Evolutionary conservation across 2,888 invertebrate genomes (phyloP).

Genomic region (Ophion ellenae): DNA sequence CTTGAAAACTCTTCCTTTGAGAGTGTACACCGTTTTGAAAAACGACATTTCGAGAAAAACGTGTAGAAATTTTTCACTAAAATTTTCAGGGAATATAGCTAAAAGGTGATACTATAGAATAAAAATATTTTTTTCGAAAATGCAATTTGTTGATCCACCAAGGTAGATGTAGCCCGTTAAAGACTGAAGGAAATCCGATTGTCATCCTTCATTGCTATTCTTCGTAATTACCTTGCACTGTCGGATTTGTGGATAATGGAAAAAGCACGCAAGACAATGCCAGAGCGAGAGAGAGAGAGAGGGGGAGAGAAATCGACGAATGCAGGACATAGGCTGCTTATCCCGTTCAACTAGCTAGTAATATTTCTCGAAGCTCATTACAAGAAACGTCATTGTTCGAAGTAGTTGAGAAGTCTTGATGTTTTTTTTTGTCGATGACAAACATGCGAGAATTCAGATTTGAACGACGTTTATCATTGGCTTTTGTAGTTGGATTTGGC

Average conservation of each 20-base stretch:
- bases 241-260: not conserved
- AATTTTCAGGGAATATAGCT: too few species aligned
- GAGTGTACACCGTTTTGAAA: too few species aligned
- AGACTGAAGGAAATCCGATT: too few species aligned
- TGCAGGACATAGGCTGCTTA: not conserved
- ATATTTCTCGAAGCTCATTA: conserved; percentile 9
- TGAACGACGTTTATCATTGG: conserved; percentile 40
- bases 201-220: too few species aligned
- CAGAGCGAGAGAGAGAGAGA: not conserved
- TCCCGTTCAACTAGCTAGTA: conserved; percentile 29
- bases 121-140: too few species aligned
- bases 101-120: too few species aligned
- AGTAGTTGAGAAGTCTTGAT: conserved; percentile 26
- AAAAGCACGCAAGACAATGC: not conserved
- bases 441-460: conserved; percentile 9
- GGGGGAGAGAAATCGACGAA: not conserved
- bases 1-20: too few species aligned
- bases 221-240: not conserved
- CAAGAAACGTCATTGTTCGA: conserved; percentile 32
- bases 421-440: not conserved
- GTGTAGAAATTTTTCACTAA: too few species aligned
- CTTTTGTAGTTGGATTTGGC: conserved; percentile 60
- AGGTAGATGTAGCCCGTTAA: too few species aligned
- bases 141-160: too few species aligned
- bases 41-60: too few species aligned